A percentile compares a stretch with the other conserved stretches of the same genome.
These are phyloP conservation scores for Watsonalla cultraria DNA, from an alignment of 2,888 invertebrate species.

Conservation along the genomic window DNA sequence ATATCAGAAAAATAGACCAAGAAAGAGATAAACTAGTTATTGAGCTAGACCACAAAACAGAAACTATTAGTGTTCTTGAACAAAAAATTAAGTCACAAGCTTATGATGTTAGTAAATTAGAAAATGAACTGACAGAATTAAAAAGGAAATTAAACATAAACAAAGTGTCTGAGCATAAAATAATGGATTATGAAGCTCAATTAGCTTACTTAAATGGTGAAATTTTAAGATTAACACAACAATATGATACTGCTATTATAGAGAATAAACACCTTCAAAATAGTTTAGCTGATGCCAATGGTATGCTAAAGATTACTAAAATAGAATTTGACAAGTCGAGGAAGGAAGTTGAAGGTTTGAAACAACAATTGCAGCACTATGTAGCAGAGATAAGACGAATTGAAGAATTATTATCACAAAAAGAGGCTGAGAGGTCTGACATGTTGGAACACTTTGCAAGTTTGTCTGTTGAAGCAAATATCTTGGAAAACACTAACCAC, in stretches of 20 bases:
- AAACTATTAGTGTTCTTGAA: slow-evolving; percentile 81
- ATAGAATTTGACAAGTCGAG: slow-evolving; percentile 83
- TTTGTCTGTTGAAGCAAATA: slow-evolving; percentile 86
- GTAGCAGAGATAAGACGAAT: slow-evolving; percentile 88
- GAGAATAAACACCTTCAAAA: slow-evolving; percentile 87
- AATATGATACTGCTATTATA: slow-evolving; percentile 78
- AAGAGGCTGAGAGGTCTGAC: slow-evolving; percentile 89
- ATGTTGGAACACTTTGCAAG: slow-evolving; percentile 89
- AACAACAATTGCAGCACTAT: slow-evolving; percentile 88
- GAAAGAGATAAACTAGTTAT: slow-evolving; percentile 84
- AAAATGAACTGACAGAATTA: slow-evolving; percentile 75
- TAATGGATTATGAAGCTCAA: slow-evolving; percentile 73
- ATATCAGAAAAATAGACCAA: slow-evolving; percentile 81
- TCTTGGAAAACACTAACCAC: slow-evolving; percentile 88
- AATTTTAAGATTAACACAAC: slow-evolving; percentile 73
- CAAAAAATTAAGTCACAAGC: slow-evolving; percentile 81
- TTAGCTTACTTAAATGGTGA: slow-evolving; percentile 79
- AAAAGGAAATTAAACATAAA: slow-evolving; percentile 72
- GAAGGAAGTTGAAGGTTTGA: slow-evolving; percentile 85
- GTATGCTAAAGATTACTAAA: slow-evolving; percentile 80
- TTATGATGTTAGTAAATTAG: slow-evolving; percentile 72
- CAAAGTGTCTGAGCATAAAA: slow-evolving; percentile 68
- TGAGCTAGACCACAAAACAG: slow-evolving; percentile 85
- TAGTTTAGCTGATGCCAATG: slow-evolving; percentile 81
- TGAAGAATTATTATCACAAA: slow-evolving; percentile 84